A percentile compares a stretch with the other conserved stretches of the same genome.
phyloP scores from a whole-genome alignment of 2,113 vertebrate species.

The Gila orcuttii region DNA sequence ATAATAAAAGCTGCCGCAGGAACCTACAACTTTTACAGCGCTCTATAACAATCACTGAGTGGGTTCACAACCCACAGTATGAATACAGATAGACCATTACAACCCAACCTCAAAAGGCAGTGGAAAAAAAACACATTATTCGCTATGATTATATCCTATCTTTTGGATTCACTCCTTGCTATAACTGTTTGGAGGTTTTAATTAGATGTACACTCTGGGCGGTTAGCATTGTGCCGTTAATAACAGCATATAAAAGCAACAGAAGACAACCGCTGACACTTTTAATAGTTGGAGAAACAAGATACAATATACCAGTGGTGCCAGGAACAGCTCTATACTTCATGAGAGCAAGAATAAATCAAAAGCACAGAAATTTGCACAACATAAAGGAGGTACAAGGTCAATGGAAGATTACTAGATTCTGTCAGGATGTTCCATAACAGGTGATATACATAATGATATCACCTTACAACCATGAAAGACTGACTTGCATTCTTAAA shows the following conservation, averaged over 20 bases:
- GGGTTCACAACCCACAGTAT: slow-evolving; percentile 66
- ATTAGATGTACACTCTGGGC: slow-evolving; percentile 72
- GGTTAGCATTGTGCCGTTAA: slow-evolving; percentile 73
- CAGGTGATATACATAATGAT: slow-evolving; percentile 45
- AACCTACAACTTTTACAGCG: slow-evolving; percentile 62
- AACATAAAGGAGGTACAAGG: slow-evolving; percentile 44
- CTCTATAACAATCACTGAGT: slow-evolving; percentile 59
- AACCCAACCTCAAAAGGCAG: slow-evolving; percentile 63
- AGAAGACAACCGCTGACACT: slow-evolving; percentile 78
- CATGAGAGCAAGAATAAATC: slow-evolving; percentile 69
- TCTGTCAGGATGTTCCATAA: slow-evolving; percentile 24
- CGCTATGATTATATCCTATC: slow-evolving; percentile 75
- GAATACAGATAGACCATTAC: slow-evolving; percentile 61
- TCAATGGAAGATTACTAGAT: slow-evolving; percentile 36
- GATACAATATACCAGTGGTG: slow-evolving; percentile 76
- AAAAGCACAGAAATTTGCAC: slow-evolving; percentile 70
- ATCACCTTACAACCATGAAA: slow-evolving; percentile 16
- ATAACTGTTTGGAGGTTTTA: slow-evolving; percentile 73
- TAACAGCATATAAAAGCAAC: slow-evolving; percentile 79
- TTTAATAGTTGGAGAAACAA: slow-evolving; percentile 80
- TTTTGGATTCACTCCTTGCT: slow-evolving; percentile 72
- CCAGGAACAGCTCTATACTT: slow-evolving; percentile 74
- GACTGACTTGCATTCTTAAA: neutral
- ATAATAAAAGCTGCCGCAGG: slow-evolving; percentile 42
- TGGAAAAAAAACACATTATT: slow-evolving; percentile 70